Conservation (phyloP, 92 coral and sea anemone species). For the Phenganax subtilis region DNA sequence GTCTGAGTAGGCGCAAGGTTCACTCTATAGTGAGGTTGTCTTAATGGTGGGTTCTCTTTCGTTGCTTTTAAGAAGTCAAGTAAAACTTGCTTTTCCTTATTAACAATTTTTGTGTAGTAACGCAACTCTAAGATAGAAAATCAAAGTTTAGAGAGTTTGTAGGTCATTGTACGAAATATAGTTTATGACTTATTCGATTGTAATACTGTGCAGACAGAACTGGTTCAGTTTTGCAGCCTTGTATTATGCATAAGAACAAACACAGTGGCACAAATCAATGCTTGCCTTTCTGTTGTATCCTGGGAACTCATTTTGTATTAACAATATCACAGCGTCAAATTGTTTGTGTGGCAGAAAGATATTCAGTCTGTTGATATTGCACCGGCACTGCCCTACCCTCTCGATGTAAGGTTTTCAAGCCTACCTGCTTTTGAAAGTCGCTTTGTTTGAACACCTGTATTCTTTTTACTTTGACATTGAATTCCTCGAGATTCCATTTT, state of each 20-base stretch:
- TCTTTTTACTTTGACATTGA: constrained; percentile 24
- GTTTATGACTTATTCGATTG: background rate
- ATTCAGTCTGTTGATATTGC: constrained; percentile 1
- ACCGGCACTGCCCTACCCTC: constrained; percentile 10
- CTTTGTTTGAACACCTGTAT: constrained; percentile 32
- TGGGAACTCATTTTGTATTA: too few species aligned
- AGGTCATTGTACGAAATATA: background rate
- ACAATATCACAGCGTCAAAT: background rate
- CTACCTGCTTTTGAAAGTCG: constrained; percentile 30
- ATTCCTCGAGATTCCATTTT: constrained; percentile 13
- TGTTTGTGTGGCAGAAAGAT: background rate
- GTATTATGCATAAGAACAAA: too few species aligned
- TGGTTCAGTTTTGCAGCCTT: too few species aligned
- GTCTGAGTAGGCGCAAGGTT: constrained; percentile 1
- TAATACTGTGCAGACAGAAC: background rate
- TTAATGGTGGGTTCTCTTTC: background rate
- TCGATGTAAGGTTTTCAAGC: background rate
- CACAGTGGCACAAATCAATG: too few species aligned
- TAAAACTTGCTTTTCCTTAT: constrained; percentile 34
- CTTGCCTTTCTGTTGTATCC: too few species aligned
- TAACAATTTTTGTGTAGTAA: constrained; percentile 23
- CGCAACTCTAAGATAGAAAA: constrained; percentile 26
- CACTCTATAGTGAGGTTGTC: constrained; percentile 7
- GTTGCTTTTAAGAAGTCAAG: constrained; percentile 16
- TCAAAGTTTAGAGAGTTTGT: background rate